Evolutionary conservation across 1,140 invertebrate species (phyloP).

Genomic region (Zaprionus ornatus): DNA sequence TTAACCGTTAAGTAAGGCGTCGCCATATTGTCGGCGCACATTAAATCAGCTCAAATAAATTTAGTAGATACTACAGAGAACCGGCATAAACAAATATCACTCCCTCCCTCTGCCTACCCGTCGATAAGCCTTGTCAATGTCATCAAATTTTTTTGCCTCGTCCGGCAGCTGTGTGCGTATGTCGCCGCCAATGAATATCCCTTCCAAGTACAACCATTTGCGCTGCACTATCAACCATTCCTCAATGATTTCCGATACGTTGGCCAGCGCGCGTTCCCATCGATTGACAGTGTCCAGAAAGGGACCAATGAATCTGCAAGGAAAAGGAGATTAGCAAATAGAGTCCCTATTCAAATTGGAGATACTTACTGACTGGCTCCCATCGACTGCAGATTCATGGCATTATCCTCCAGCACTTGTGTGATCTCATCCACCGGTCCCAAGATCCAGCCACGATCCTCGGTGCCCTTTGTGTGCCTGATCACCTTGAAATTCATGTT

Average conservation of each 20-base stretch:
- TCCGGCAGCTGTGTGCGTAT: constrained; percentile 93
- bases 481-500: constrained; percentile 89
- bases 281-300: constrained; percentile 91
- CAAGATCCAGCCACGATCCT: constrained; percentile 88
- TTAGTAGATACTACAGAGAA: constrained; percentile 60
- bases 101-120: constrained; percentile 84
- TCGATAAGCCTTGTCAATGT: constrained; percentile 92
- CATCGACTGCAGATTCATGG: constrained; percentile 95
- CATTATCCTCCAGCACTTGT: constrained; percentile 93
- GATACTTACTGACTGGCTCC: constrained; percentile 89
- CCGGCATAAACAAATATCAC: constrained; percentile 53
- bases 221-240: constrained; percentile 93
- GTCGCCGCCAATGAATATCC: constrained; percentile 94
- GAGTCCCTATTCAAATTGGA: background rate
- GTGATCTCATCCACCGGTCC: constrained; percentile 92
- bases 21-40: constrained; percentile 81
- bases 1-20: constrained; percentile 83
- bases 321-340: background rate
- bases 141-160: constrained; percentile 94
- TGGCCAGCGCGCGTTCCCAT: constrained; percentile 92
- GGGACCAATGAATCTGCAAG: constrained; percentile 91
- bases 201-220: constrained; percentile 96
- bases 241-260: constrained; percentile 93
- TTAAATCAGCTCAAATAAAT: constrained; percentile 81
- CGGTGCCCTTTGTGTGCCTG: constrained; percentile 86